Conservation (phyloP, 2,113 vertebrate species). For the Bufo bufo region DNA sequence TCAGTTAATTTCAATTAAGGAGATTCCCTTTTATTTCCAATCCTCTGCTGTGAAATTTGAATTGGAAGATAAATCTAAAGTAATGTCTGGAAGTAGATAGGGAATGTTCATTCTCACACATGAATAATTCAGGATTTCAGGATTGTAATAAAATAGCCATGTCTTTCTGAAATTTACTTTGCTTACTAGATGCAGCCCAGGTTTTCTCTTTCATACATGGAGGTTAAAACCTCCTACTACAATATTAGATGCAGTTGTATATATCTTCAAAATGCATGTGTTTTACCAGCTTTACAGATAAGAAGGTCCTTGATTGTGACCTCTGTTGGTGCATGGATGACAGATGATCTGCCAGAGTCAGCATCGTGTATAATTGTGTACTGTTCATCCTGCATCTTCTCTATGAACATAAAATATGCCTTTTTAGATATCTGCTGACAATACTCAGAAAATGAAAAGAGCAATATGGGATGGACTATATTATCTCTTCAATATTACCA, state of each 20-base stretch:
- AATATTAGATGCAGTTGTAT: background rate
- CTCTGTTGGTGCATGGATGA: background rate
- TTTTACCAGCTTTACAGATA: background rate
- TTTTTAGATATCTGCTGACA: background rate
- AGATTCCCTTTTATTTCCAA: background rate
- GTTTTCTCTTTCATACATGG: background rate
- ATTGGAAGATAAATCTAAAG: background rate
- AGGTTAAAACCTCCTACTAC: background rate
- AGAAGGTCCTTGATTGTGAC: background rate
- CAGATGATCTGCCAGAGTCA: slow-evolving; percentile 1
- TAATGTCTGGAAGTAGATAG: background rate
- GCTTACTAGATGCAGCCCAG: background rate
- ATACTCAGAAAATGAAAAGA: background rate
- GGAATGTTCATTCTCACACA: background rate
- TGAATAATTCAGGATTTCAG: background rate
- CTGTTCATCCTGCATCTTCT: background rate
- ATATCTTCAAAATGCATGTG: background rate
- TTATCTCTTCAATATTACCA: no score
- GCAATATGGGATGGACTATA: background rate
- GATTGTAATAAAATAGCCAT: background rate
- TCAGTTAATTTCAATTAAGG: background rate
- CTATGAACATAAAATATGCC: background rate
- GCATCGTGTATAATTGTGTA: background rate
- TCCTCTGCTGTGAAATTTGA: background rate
- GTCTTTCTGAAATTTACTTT: background rate